Evolutionary conservation across 2,797 vertebrate species (phyloP).

Genomic region (Stomatorhinus walkeri): DNA sequence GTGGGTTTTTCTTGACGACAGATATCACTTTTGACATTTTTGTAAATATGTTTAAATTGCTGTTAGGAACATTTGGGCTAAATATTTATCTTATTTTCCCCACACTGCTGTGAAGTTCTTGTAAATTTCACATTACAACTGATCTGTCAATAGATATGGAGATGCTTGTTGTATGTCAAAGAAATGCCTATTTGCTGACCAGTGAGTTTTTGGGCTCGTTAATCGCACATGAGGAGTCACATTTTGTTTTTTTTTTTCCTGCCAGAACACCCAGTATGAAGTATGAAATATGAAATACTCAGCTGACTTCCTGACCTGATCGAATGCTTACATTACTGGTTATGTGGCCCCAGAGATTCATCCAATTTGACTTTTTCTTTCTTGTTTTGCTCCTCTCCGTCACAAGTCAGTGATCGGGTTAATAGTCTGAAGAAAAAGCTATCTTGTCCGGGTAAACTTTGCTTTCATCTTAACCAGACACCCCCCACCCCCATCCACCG

Average conservation of each 20-base stretch:
- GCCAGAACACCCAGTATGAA: constrained; percentile 3
- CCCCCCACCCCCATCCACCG: constrained; percentile 17
- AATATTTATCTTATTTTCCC: not conserved
- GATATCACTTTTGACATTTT: not conserved
- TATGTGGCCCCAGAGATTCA: constrained; percentile 14
- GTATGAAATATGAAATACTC: not conserved
- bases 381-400: constrained; percentile 29
- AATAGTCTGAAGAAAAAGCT: constrained; percentile 38
- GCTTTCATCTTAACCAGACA: constrained; percentile 45
- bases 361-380: constrained; percentile 13
- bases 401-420: constrained; percentile 37
- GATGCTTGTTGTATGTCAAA: not conserved
- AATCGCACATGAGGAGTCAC: not conserved
- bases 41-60: not conserved
- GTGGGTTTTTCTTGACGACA: not conserved
- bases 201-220: not conserved
- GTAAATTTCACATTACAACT: not conserved
- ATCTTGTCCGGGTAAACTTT: constrained; percentile 41
- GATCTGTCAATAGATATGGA: not conserved
- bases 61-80: not conserved
- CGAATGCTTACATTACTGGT: constrained; percentile 5
- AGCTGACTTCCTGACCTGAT: constrained; percentile 5
- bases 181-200: not conserved
- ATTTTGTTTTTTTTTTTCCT: not conserved
- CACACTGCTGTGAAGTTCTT: not conserved